phyloP scores from a whole-genome alignment of 2,888 invertebrate genomes.

The Lampropteryx suffumata region DNA sequence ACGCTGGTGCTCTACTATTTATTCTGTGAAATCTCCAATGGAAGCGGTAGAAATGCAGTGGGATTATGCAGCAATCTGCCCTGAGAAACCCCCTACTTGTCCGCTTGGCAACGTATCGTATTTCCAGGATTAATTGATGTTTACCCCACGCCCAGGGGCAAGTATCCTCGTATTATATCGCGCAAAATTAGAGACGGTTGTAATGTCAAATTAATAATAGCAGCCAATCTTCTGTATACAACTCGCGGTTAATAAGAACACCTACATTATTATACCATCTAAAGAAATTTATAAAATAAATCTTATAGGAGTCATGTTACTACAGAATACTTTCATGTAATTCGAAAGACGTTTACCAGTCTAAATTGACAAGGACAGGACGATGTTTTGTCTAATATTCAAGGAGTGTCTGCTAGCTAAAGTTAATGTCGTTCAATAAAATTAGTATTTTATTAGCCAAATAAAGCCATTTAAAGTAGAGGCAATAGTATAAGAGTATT shows the following conservation, averaged over 20 bases:
- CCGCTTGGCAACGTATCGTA: conserved; percentile 63
- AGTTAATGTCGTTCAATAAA: background rate
- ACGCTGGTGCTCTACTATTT: background rate
- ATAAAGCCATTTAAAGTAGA: background rate
- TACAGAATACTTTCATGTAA: too few species aligned
- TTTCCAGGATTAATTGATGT: conserved; percentile 80
- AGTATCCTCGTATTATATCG: conserved; percentile 68
- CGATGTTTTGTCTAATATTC: too few species aligned
- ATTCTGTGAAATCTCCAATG: conserved; percentile 47
- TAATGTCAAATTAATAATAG: conserved; percentile 71
- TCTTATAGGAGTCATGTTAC: too few species aligned
- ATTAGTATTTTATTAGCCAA: too few species aligned
- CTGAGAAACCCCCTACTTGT: conserved; percentile 47
- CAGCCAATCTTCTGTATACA: conserved; percentile 43
- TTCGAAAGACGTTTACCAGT: background rate
- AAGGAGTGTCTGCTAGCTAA: too few species aligned
- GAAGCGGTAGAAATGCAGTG: conserved; percentile 78
- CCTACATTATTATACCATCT: background rate
- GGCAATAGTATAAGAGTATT: background rate
- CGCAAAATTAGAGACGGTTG: conserved; percentile 70
- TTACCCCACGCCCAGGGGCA: conserved; percentile 65
- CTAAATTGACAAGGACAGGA: too few species aligned
- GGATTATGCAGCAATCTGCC: conserved; percentile 75
- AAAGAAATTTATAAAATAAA: too few species aligned
- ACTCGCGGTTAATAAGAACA: conserved; percentile 39